These are phyloP conservation scores for Ophonus ardosiacus DNA, from an alignment of 2,888 invertebrate genomes.

Conservation along the genomic window DNA sequence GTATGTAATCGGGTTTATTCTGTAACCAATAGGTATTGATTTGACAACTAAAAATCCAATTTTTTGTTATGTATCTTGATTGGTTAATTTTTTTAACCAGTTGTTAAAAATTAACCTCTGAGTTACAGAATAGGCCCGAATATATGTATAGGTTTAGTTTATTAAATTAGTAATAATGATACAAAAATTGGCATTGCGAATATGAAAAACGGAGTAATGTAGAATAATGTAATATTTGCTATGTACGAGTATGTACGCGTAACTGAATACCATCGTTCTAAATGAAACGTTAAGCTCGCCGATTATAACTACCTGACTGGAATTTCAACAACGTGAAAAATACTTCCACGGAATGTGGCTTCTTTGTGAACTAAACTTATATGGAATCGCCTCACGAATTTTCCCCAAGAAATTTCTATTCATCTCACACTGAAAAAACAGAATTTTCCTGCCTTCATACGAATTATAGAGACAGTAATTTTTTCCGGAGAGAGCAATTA, in stretches of 20 bases:
- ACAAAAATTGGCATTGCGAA: neutral
- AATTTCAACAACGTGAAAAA: slow-evolving; percentile 26
- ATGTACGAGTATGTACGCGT: neutral
- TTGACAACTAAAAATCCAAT: too few species aligned
- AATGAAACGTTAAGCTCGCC: slow-evolving; percentile 18
- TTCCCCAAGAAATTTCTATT: slow-evolving; percentile 29
- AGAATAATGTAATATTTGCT: neutral
- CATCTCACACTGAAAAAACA: slow-evolving; percentile 18
- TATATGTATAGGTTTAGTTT: too few species aligned
- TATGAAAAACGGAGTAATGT: neutral
- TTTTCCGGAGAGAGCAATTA: slow-evolving; percentile 4
- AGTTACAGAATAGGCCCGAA: too few species aligned
- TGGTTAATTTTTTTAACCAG: too few species aligned
- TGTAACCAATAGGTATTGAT: too few species aligned
- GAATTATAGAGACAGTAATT: slow-evolving; percentile 27
- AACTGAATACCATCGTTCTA: neutral
- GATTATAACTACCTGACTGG: slow-evolving; percentile 37
- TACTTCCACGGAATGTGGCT: slow-evolving; percentile 27
- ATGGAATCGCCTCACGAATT: slow-evolving; percentile 20
- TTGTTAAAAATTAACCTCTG: too few species aligned
- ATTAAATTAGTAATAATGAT: too few species aligned
- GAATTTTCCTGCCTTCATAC: neutral
- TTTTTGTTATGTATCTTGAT: too few species aligned
- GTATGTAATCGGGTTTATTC: too few species aligned
- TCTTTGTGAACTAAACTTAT: slow-evolving; percentile 32